Conservation (phyloP, 2,113 vertebrate species). For the Nycticorax nycticorax region DNA sequence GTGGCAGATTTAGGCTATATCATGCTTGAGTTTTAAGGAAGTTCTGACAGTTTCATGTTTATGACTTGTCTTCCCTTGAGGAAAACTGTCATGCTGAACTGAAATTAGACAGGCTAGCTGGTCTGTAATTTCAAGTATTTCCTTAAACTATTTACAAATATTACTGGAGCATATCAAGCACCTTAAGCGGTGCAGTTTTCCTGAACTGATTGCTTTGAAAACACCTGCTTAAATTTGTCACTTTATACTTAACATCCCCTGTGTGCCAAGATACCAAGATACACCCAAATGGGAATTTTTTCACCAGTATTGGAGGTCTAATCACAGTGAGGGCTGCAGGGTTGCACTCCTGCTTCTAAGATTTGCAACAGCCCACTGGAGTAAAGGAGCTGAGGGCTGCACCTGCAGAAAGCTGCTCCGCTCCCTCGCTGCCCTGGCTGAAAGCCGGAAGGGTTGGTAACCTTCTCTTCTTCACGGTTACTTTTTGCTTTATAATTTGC, state of each 20-base stretch:
- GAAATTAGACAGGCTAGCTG: not conserved
- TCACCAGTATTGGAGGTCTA: not conserved
- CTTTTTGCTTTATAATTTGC: not conserved
- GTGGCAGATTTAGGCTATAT: conserved; percentile 4
- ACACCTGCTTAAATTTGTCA: not conserved
- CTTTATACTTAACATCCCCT: not conserved
- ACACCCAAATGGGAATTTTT: not conserved
- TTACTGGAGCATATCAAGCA: not conserved
- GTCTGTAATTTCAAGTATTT: conserved; percentile 8
- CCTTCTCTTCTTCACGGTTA: not conserved
- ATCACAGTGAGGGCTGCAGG: not conserved
- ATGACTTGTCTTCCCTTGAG: not conserved
- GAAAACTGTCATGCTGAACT: not conserved
- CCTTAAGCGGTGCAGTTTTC: not conserved
- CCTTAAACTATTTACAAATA: not conserved
- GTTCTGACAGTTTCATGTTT: not conserved
- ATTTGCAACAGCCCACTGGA: not conserved
- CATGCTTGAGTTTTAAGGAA: not conserved
- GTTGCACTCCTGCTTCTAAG: not conserved
- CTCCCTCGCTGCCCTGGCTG: not conserved
- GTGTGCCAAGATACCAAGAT: not conserved
- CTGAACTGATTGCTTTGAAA: not conserved
- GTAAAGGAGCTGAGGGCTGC: not conserved
- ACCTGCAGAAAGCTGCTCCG: not conserved
- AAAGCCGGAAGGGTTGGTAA: too few species aligned